Conservation (phyloP, 2,113 vertebrate genomes). For the Cynopterus brachyotis region DNA sequence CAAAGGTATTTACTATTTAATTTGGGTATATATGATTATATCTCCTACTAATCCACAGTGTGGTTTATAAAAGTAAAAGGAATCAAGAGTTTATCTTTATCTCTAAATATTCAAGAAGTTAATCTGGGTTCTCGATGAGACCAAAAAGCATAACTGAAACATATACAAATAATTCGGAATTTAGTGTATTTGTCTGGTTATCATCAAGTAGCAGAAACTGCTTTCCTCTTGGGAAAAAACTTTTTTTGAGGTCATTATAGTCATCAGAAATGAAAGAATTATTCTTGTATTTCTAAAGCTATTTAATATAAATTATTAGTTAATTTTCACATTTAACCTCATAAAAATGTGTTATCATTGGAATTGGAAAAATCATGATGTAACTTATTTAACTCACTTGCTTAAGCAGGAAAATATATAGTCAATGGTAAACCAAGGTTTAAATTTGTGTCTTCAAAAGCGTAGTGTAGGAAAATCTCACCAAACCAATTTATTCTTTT, state of each 20-base stretch:
- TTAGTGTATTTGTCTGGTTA: background rate
- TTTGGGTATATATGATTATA: slow-evolving; percentile 32
- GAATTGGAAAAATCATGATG: background rate
- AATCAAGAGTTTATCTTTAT: background rate
- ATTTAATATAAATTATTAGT: background rate
- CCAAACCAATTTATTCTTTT: background rate
- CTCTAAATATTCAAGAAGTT: slow-evolving; percentile 11
- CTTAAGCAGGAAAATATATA: background rate
- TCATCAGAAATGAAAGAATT: background rate
- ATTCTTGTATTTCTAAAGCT: background rate
- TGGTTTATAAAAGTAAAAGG: background rate
- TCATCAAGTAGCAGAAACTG: background rate
- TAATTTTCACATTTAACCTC: background rate
- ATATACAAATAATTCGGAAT: slow-evolving; percentile 2
- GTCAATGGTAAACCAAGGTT: background rate
- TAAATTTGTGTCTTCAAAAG: background rate
- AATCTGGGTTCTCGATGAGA: background rate
- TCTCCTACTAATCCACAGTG: background rate
- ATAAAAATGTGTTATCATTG: background rate
- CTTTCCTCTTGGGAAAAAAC: background rate
- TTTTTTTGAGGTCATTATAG: background rate
- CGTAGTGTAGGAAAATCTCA: background rate
- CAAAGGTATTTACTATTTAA: slow-evolving; percentile 88
- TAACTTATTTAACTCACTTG: background rate
- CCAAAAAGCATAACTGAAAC: background rate